phyloP scores from a whole-genome alignment of 2,888 invertebrate genomes.

The Fragum fragum region DNA sequence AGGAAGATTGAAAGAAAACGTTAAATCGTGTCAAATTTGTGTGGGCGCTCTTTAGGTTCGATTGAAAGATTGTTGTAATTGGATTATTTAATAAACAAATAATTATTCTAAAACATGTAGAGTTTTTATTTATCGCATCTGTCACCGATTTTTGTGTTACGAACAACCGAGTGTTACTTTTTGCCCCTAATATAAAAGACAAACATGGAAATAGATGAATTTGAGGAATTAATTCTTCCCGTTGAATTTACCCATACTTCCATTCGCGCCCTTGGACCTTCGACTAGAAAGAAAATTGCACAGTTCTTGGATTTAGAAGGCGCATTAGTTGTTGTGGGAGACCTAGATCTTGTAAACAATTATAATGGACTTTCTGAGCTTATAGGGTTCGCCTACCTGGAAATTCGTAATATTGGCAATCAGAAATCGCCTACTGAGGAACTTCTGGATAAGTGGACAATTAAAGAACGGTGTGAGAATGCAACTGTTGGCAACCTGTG shows the following conservation, averaged over 20 bases:
- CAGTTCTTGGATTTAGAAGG: constrained; percentile 57
- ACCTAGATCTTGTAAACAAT: constrained; percentile 56
- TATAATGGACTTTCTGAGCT: constrained; percentile 66
- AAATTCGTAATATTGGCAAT: constrained; percentile 56
- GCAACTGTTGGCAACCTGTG: constrained; percentile 61
- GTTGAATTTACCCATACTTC: constrained; percentile 31
- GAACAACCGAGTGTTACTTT: no score
- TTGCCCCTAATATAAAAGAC: not conserved
- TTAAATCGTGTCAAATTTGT: not conserved
- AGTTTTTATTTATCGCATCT: no score
- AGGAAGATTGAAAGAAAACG: not conserved
- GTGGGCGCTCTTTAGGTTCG: not conserved
- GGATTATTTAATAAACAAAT: not conserved
- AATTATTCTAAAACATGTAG: not conserved
- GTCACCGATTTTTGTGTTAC: no score
- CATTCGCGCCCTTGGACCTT: constrained; percentile 47
- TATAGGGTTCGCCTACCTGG: constrained; percentile 58
- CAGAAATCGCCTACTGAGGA: constrained; percentile 50
- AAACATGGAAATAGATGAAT: not conserved
- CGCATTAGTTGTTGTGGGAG: constrained; percentile 35
- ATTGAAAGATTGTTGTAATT: not conserved
- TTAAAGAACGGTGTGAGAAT: constrained; percentile 10
- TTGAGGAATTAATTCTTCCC: constrained; percentile 26
- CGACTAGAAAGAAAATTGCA: constrained; percentile 51
- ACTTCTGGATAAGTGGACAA: constrained; percentile 61